A percentile compares a stretch with the other conserved stretches of the same genome.
These are phyloP conservation scores for Delphinus delphis DNA, from an alignment of 2,113 vertebrate species.

Conservation along the genomic window DNA sequence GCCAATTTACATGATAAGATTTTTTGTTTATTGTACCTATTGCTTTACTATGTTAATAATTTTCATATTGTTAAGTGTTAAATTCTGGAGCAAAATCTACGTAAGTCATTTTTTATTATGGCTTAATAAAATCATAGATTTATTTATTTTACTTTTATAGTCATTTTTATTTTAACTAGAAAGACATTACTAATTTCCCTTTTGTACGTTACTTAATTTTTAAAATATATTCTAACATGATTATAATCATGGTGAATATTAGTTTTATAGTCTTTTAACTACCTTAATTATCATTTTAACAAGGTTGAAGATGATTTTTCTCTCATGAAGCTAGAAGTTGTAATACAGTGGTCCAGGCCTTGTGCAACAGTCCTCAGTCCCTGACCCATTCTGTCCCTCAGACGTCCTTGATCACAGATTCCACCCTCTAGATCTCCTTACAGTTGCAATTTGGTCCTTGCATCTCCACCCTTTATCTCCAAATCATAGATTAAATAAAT, in stretches of 20 bases:
- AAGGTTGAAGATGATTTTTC: slow-evolving; percentile 1
- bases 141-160: not conserved
- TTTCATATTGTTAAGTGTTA: not conserved
- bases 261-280: not conserved
- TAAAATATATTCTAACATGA: not conserved
- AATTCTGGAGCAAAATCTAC: not conserved
- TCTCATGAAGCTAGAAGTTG: not conserved
- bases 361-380: not conserved
- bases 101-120: not conserved
- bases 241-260: not conserved
- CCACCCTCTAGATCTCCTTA: not conserved
- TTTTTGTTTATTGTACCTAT: not conserved
- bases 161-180: not conserved
- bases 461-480: not conserved
- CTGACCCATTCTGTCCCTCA: not conserved
- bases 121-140: not conserved
- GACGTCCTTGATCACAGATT: not conserved
- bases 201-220: not conserved
- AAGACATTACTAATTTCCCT: not conserved
- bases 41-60: not conserved
- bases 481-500: not conserved
- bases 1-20: not conserved
- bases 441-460: not conserved
- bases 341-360: not conserved
- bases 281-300: not conserved